A percentile compares a stretch with the other conserved stretches of the same genome.
Evolutionary conservation across 2,888 invertebrate genomes (phyloP).

Genomic region (Amblyjoppa proteus): DNA sequence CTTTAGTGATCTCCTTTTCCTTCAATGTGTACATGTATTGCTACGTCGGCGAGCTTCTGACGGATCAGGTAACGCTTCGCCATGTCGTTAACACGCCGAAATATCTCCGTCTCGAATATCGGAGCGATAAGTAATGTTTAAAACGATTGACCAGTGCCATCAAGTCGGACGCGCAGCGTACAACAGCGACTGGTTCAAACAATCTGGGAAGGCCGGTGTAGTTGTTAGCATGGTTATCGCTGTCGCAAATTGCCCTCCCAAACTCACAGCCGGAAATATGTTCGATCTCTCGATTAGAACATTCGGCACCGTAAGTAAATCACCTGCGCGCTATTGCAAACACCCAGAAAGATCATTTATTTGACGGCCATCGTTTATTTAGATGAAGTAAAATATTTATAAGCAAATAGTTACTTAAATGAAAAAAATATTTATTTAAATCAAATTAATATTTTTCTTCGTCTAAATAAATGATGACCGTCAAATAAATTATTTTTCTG

Average conservation of each 20-base stretch:
- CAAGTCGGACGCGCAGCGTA: conserved; percentile 57
- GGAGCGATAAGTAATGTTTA: background rate
- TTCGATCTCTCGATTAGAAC: conserved; percentile 72
- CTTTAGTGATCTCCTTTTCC: conserved; percentile 61
- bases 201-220: conserved; percentile 50
- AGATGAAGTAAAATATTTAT: too few species aligned
- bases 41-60: conserved; percentile 6
- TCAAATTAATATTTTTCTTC: too few species aligned
- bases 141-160: conserved; percentile 38
- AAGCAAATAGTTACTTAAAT: too few species aligned
- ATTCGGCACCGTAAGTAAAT: conserved; percentile 74
- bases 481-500: too few species aligned
- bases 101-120: background rate
- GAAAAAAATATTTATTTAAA: too few species aligned
- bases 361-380: too few species aligned
- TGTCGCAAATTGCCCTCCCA: conserved; percentile 52
- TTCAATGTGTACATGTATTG: conserved; percentile 71
- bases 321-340: background rate
- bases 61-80: too few species aligned
- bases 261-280: conserved; percentile 70
- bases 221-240: conserved; percentile 60
- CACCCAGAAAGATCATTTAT: too few species aligned
- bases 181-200: conserved; percentile 64
- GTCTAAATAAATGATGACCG: too few species aligned
- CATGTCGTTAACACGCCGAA: background rate